Percentiles rank a stretch among this genome's conserved stretches.
Conservation (phyloP, 2,113 vertebrate species). For the Colaptes auratus region DNA sequence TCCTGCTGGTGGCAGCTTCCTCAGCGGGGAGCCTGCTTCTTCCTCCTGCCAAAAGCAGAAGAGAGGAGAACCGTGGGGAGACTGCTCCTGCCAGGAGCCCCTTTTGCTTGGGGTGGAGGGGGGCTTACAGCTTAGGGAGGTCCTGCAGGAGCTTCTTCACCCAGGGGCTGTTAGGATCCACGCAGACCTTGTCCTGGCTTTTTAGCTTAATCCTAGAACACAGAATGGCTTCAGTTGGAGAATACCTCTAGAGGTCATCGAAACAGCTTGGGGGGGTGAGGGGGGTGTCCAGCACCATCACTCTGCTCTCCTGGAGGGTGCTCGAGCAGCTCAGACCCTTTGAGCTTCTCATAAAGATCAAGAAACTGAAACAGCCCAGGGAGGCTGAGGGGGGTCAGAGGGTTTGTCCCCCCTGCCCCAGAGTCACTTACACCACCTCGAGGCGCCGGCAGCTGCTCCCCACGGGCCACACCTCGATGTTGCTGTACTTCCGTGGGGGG, state of each 20-base stretch:
- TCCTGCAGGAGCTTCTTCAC: neutral
- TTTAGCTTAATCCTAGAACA: slow-evolving; percentile 50
- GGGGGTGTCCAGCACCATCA: fast-evolving
- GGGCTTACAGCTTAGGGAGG: slow-evolving; percentile 26
- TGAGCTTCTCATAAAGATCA: fast-evolving
- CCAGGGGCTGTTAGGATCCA: slow-evolving; percentile 12
- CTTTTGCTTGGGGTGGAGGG: fast-evolving
- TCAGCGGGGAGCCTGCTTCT: neutral
- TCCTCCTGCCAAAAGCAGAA: slow-evolving; percentile 51
- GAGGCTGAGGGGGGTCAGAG: fast-evolving
- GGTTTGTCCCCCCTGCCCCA: fast-evolving
- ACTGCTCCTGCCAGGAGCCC: fast-evolving
- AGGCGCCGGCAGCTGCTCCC: slow-evolving; percentile 61
- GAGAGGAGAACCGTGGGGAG: neutral
- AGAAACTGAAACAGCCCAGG: fast-evolving
- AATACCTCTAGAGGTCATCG: no score
- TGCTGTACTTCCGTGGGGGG: neutral
- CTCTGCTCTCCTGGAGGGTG: neutral
- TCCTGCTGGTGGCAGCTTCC: neutral
- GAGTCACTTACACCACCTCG: slow-evolving; percentile 53
- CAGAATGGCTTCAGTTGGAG: no score
- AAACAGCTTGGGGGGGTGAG: fast-evolving
- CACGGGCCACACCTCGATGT: neutral
- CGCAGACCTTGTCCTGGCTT: neutral
- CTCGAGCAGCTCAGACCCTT: neutral